Evolutionary conservation across 2,113 vertebrate genomes (phyloP).

Genomic region (Daubentonia madagascariensis): DNA sequence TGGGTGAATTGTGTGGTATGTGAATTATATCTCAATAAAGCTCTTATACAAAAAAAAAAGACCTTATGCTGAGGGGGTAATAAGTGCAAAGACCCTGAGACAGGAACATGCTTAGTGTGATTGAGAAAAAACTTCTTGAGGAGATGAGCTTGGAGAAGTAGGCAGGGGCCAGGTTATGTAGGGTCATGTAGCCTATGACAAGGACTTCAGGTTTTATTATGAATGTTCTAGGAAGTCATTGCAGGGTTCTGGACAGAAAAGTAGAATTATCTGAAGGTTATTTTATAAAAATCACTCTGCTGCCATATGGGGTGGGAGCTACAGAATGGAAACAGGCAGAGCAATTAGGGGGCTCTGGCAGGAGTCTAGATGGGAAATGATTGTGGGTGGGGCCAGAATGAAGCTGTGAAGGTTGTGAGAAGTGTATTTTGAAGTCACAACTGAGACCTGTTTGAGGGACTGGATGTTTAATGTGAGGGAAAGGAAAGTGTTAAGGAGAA

Average conservation of each 20-base stretch:
- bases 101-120: neutral
- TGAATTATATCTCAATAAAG: neutral
- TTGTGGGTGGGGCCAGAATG: too few species aligned
- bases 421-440: neutral
- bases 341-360: neutral
- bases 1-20: neutral
- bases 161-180: too few species aligned
- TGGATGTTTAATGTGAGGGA: neutral
- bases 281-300: neutral
- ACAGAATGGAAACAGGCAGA: neutral
- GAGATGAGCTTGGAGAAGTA: neutral
- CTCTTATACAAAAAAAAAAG: neutral
- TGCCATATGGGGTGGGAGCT: fast-evolving
- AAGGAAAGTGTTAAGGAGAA: neutral
- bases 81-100: neutral
- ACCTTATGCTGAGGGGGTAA: neutral
- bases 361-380: neutral
- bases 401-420: neutral
- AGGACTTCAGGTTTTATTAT: neutral
- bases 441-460: neutral
- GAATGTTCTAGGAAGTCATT: neutral
- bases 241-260: neutral
- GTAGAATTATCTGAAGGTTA: neutral
- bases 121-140: neutral
- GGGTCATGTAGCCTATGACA: neutral